Evolutionary conservation across 2,113 vertebrate species (phyloP).

Genomic region (Aramus guarauna): DNA sequence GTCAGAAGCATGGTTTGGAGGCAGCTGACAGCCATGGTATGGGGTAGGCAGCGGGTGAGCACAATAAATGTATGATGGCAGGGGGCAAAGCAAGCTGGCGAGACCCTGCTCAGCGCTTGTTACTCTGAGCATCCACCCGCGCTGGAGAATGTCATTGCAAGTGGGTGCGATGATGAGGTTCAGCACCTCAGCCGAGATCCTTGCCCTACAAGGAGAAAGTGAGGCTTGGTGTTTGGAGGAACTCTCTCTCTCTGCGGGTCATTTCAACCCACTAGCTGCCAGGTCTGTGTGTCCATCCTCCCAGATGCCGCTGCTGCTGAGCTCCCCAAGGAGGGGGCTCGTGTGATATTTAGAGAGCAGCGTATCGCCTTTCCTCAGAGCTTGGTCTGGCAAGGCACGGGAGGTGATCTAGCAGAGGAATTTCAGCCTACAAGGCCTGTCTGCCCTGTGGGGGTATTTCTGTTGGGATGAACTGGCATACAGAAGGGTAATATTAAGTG

Average conservation of each 20-base stretch:
- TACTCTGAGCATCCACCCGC: neutral
- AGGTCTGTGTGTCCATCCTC: neutral
- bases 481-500: neutral
- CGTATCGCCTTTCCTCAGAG: neutral
- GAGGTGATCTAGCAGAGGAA: neutral
- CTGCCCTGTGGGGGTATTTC: neutral
- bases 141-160: rapidly evolving
- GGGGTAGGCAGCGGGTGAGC: neutral
- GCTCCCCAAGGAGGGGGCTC: neutral
- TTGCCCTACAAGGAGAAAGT: neutral
- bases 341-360: neutral
- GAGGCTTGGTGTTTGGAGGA: neutral
- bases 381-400: neutral
- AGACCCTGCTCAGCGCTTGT: rapidly evolving
- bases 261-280: neutral
- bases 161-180: neutral
- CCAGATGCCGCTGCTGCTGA: neutral
- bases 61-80: neutral
- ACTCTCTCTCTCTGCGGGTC: rapidly evolving
- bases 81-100: neutral
- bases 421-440: neutral
- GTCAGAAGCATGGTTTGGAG: neutral
- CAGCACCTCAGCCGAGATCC: neutral
- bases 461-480: neutral
- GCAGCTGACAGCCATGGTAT: neutral